A percentile compares a stretch with the other conserved stretches of the same genome.
Conservation (phyloP, 1,140 invertebrate genomes). For the Heliconius congener region DNA sequence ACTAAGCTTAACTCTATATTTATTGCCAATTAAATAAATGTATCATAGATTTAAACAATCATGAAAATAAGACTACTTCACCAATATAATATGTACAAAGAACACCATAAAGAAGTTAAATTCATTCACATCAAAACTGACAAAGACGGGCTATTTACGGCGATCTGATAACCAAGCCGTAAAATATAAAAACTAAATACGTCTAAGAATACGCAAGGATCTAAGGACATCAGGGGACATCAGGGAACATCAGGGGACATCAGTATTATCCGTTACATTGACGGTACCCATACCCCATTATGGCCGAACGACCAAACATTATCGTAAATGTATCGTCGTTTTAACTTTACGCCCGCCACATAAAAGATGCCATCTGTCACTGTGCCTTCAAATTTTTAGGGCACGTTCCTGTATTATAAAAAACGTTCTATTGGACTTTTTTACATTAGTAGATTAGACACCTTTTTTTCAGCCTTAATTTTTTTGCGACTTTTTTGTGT, state of each 20-base stretch:
- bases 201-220: conserved; percentile 34
- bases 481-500: neutral
- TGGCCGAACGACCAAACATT: conserved; percentile 51
- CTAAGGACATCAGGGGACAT: conserved; percentile 40
- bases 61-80: neutral
- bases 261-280: conserved; percentile 44
- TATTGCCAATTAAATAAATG: no score
- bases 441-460: neutral
- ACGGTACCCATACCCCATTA: conserved; percentile 44
- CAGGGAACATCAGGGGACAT: conserved; percentile 31
- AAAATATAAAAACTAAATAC: conserved; percentile 33
- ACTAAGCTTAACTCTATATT: no score
- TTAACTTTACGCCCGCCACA: conserved; percentile 51
- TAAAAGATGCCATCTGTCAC: conserved; percentile 39
- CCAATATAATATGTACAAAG: neutral
- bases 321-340: conserved; percentile 59
- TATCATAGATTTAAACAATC: no score
- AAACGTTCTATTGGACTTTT: conserved; percentile 11
- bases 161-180: neutral
- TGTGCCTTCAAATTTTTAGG: conserved; percentile 35
- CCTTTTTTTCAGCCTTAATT: neutral
- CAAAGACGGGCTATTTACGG: neutral
- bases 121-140: neutral
- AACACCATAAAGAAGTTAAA: neutral
- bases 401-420: conserved; percentile 19